Evolutionary conservation across 2,888 invertebrate species (phyloP).

Genomic region (Girardia tigrina): DNA sequence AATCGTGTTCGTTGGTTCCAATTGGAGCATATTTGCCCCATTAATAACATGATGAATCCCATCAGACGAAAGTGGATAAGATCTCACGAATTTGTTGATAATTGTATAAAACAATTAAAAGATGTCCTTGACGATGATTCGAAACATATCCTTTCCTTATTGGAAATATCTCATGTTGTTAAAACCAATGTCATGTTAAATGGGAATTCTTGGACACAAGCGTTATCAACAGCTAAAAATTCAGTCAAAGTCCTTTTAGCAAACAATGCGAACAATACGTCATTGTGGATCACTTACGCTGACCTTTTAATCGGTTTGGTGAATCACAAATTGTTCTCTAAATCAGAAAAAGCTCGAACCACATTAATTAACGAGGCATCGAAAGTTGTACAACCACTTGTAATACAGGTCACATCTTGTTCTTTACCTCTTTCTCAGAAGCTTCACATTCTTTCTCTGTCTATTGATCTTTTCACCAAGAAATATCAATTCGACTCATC

Average conservation of each 20-base stretch:
- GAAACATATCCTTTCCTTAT: not conserved
- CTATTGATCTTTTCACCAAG: not conserved
- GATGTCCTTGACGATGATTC: not conserved
- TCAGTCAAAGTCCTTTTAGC: not conserved
- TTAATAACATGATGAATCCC: not conserved
- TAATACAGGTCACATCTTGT: not conserved
- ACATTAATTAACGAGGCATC: not conserved
- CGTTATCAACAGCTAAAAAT: not conserved
- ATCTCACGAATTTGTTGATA: not conserved
- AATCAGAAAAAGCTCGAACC: not conserved
- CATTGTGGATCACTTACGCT: not conserved
- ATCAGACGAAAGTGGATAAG: not conserved
- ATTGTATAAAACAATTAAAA: not conserved
- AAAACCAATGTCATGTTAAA: not conserved
- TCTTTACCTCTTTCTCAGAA: not conserved
- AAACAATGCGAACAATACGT: not conserved
- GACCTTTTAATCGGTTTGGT: not conserved
- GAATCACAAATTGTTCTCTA: not conserved
- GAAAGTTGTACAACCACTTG: constrained; percentile 6
- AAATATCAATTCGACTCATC: not conserved
- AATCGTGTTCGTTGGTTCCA: not conserved
- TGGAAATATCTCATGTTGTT: not conserved
- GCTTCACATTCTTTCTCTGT: not conserved
- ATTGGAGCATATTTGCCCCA: not conserved
- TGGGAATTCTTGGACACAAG: not conserved